Percentiles rank a stretch among this genome's conserved stretches.
Evolutionary conservation across 2,888 invertebrate species (phyloP).

Genomic region (Caenorhabditis sp.): DNA sequence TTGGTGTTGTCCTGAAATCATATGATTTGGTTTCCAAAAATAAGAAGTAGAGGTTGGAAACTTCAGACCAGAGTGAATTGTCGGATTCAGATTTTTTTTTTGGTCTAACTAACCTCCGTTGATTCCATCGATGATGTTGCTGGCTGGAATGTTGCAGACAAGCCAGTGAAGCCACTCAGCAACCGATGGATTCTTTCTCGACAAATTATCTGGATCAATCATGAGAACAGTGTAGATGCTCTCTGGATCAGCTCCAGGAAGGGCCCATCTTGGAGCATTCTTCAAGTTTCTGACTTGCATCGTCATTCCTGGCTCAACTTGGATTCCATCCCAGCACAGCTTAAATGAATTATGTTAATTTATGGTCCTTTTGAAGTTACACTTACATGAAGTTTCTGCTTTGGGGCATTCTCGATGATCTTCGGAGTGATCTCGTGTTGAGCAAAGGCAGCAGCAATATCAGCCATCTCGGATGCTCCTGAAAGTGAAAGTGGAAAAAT

Average conservation of each 20-base stretch:
- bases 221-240: constrained; percentile 82
- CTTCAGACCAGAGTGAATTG: neutral
- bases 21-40: neutral
- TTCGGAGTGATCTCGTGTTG: constrained; percentile 81
- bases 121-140: constrained; percentile 83
- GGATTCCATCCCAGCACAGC: constrained; percentile 82
- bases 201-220: constrained; percentile 83
- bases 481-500: neutral
- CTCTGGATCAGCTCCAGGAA: constrained; percentile 80
- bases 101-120: constrained; percentile 76
- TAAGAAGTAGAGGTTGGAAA: neutral
- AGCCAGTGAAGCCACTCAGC: constrained; percentile 84
- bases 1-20: constrained; percentile 79
- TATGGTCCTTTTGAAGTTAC: neutral
- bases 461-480: constrained; percentile 69
- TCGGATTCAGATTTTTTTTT: constrained; percentile 5
- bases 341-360: constrained; percentile 64
- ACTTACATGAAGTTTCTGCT: constrained; percentile 72
- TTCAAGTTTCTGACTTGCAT: constrained; percentile 79
- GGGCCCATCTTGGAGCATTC: constrained; percentile 81
- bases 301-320: constrained; percentile 80
- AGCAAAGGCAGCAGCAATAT: constrained; percentile 77
- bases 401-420: constrained; percentile 81
- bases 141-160: constrained; percentile 82
- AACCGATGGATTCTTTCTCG: constrained; percentile 83